Evolutionary conservation across 2,113 vertebrate genomes (phyloP), one percentile per base, ranked within the genome.

Genomic region (Colistium nudipinnis): DNA sequence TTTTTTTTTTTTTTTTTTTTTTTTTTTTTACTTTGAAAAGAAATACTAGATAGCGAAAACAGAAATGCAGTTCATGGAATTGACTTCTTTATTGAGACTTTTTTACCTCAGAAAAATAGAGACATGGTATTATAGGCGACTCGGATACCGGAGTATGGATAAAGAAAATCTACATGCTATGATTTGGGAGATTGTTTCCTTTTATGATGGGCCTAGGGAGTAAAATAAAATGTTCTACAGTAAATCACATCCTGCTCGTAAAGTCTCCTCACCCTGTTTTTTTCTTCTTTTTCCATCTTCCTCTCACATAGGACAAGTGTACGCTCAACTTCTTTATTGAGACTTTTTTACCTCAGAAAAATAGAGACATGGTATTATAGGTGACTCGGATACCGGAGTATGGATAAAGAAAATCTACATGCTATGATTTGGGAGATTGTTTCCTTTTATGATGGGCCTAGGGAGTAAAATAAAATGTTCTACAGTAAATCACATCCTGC

Each of bases 11-110:
- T 54, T 59, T 19, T 3, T 19, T 39, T 69, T 55, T 57, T 25
- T 2, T 13, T 51, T 24, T 51, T 27, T 8, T 28, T 47, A 57
- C 55, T 70, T 80, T 49, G 27, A 76, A 78, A 67, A 79, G 25
- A 81, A 77, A 83, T 24, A 78, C 47, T 68, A 55, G 61, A 78
- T 62, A 31, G 25, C 25, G 73, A 71, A 87, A 78, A 87, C 55
- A 81, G 22, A 77, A 76, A 76, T 75, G 49, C 59, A 43, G 35
- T 77, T 41, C 67, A 77, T 69, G 33, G 64, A 57, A 73, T n/a
- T 72, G 1, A 67, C 61, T 52, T 78, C 75, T 91, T 91, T 91
- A 91, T 91, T 91, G 67, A 83, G 43, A 67, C 13, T 73, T 64
- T 63, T 53, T 63, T 38, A 60, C 60, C 76, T 51, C 65, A 75